Base-by-base conservation (phyloP, 2,113 vertebrate species). In the Rhombomys opimus region DNA sequence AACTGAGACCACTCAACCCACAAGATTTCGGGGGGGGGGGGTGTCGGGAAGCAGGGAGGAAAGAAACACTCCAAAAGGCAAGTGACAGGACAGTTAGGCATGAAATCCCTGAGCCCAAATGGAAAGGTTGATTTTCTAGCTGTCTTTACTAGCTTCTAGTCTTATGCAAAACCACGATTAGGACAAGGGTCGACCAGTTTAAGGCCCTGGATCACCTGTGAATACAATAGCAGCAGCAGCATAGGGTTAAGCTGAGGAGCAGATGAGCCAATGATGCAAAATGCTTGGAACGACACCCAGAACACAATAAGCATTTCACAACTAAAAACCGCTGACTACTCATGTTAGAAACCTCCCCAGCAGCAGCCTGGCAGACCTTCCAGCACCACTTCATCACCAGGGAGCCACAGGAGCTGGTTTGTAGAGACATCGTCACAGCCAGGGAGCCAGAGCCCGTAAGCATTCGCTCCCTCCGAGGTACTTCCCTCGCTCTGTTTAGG, bases 361-460 rank as follows among this genome's bases (percentile, higher is more conserved):
- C 0, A 30, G 35, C 67, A 46, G 61, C 4, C 0, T 50, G 54
- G 50, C 81, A 94, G 57, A 41, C 50, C 14, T 95, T 52, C 72
- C 10, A 23, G 78, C 61, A 70, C 61, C n/a, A 50, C 70, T 88
- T 84, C 7, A 59, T 54, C 23, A 50, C 86, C 94, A 90, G 89
- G 73, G 18, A 89, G 46, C 91, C 54, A 12, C 0, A 18, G 54
- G 77, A 82, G 20, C 65, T 38, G 80, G 84, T 90, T 72, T 61
- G 27, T 67, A 86, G 94, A 95, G 32, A 20, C 35, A 91, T 82
- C 77, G 52, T 68, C 87, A 89, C 50, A 63, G 85, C 72, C 87
- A 93, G 88, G 70, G 6, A 85, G 30, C 87, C 17, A 12, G 0
- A 84, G 77, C 72, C 61, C 78, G 22, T 50, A 25, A 93, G n/a